A percentile compares a stretch with the other conserved stretches of the same genome.
Conservation (phyloP, 2,797 vertebrate genomes). For the Enteromius treurensis region DNA sequence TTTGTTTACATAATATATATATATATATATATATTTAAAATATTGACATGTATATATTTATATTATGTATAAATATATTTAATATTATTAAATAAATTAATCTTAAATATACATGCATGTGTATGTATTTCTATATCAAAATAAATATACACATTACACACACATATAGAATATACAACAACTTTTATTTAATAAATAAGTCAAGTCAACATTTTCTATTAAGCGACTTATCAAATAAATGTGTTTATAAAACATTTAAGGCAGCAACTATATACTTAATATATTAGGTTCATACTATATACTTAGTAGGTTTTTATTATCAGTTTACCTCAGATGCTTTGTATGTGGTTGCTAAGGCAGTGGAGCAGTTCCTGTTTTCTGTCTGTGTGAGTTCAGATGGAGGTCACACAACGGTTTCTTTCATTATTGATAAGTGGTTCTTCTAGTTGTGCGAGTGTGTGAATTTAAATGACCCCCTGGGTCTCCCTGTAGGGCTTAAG, state of each 20-base stretch:
- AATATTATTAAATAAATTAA: no score
- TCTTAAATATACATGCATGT: no score
- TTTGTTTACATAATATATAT: no score
- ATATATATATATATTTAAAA: no score
- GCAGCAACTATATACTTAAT: neutral
- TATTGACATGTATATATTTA: no score
- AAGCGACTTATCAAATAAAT: neutral
- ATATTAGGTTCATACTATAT: no score
- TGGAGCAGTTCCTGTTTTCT: conserved; percentile 39
- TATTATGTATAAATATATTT: no score
- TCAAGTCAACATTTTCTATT: neutral
- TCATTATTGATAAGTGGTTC: conserved; percentile 44
- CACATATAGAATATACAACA: no score
- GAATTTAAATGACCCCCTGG: conserved; percentile 25
- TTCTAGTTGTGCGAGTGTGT: conserved; percentile 24
- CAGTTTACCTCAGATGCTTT: neutral
- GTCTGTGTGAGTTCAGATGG: conserved; percentile 36
- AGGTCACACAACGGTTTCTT: conserved; percentile 28
- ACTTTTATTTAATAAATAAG: neutral
- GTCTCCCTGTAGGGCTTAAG: conserved; percentile 26
- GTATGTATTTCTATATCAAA: no score
- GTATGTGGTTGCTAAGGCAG: conserved; percentile 12
- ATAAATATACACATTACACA: no score
- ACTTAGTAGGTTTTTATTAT: neutral
- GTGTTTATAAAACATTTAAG: neutral